phyloP scores from a whole-genome alignment of 2,113 vertebrate genomes.

The Cnemophilus loriae region DNA sequence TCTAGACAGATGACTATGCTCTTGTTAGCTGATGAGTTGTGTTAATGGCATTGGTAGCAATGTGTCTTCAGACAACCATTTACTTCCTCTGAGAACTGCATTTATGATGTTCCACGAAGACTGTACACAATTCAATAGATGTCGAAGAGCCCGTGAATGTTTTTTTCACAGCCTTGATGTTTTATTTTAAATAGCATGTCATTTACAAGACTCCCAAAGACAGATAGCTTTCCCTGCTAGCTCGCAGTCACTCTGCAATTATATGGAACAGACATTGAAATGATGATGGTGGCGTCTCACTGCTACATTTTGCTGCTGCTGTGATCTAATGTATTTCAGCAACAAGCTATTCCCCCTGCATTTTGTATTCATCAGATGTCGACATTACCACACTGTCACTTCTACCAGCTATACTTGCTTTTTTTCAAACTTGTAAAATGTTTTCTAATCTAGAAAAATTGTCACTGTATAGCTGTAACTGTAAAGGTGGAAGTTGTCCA shows the following conservation, averaged over 20 bases:
- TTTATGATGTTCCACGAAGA: conserved; percentile 23
- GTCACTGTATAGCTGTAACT: background rate
- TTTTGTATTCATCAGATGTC: conserved; percentile 49
- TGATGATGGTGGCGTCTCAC: conserved; percentile 14
- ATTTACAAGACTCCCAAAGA: conserved; percentile 42
- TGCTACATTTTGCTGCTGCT: conserved; percentile 48
- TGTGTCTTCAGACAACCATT: conserved; percentile 43
- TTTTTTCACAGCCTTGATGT: conserved; percentile 36
- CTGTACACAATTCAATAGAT: conserved; percentile 38
- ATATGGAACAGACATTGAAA: conserved; percentile 19
- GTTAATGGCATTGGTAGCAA: conserved; percentile 30
- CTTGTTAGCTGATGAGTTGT: conserved; percentile 60
- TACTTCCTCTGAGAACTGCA: conserved; percentile 50
- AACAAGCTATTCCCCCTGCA: conserved; percentile 21
- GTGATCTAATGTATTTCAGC: conserved; percentile 41
- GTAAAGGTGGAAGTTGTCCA: background rate
- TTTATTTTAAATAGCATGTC: conserved; percentile 56
- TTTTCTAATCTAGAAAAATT: conserved; percentile 15
- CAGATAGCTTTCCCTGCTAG: conserved; percentile 6
- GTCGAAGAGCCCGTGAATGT: conserved; percentile 34
- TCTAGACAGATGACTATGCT: conserved; percentile 44
- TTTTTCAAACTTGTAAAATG: conserved; percentile 8
- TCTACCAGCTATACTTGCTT: background rate
- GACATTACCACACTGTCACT: conserved; percentile 35
- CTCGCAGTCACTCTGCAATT: conserved; percentile 53